Conservation (phyloP, 2,797 vertebrate genomes). For the Alca torda region DNA sequence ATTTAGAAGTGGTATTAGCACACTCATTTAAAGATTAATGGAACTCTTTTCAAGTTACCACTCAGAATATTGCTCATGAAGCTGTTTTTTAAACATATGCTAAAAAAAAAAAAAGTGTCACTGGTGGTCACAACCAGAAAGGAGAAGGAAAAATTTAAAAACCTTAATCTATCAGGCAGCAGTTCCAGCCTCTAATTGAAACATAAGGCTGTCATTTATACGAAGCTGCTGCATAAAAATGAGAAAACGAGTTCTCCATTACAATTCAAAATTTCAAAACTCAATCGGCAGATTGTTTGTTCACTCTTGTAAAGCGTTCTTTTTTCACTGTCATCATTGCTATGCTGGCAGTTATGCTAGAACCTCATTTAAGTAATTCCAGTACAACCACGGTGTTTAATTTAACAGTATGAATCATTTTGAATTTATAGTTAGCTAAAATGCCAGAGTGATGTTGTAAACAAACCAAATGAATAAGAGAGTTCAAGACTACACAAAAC, state of each 20-base stretch:
- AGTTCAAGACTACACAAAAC: background rate
- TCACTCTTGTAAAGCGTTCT: background rate
- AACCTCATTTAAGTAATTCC: conserved; percentile 1
- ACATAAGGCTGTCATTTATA: background rate
- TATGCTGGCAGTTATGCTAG: background rate
- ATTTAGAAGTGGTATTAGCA: background rate
- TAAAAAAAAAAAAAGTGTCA: background rate
- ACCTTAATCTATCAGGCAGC: background rate
- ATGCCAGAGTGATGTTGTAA: conserved; percentile 9
- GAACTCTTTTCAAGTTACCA: background rate
- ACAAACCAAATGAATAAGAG: background rate
- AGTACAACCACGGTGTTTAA: conserved; percentile 10
- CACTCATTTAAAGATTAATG: background rate
- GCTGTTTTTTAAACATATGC: background rate
- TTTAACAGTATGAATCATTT: background rate
- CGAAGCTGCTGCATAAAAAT: background rate
- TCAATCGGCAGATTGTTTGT: background rate
- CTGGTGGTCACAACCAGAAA: background rate
- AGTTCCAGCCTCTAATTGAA: conserved; percentile 2
- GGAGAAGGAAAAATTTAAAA: background rate
- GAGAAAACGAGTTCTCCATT: background rate
- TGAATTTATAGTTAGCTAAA: background rate
- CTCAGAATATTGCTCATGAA: background rate
- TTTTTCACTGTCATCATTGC: background rate
- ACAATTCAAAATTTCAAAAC: background rate